phyloP scores from a whole-genome alignment of 2,888 invertebrate genomes.

The Troides aeacus region DNA sequence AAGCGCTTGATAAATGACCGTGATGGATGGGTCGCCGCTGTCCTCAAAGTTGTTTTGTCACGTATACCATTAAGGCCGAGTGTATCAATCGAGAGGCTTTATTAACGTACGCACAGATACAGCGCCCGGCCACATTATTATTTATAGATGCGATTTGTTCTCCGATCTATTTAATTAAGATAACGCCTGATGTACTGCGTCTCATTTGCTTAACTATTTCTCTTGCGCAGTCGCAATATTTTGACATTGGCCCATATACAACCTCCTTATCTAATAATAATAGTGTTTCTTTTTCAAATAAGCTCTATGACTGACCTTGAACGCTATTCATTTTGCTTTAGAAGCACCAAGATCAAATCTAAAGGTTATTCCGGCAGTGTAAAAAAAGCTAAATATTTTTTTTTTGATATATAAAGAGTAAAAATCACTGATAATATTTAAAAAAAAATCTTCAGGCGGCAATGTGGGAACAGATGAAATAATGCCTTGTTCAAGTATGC shows the following conservation, averaged over 20 bases:
- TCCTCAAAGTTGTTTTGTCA: conserved; percentile 26
- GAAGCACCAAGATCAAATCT: too few relatives aligned
- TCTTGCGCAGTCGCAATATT: background rate
- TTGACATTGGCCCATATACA: background rate
- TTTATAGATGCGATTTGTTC: conserved; percentile 18
- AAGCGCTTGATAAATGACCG: conserved; percentile 19
- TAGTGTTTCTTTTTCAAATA: too few relatives aligned
- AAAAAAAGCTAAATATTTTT: too few relatives aligned
- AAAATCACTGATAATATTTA: too few relatives aligned
- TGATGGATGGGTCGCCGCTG: conserved; percentile 24
- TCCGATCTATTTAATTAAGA: conserved; percentile 18
- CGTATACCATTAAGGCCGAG: conserved; percentile 27
- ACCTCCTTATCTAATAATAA: too few relatives aligned
- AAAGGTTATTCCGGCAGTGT: too few relatives aligned
- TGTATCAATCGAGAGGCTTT: conserved; percentile 23
- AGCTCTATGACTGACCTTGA: too few relatives aligned
- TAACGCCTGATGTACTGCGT: background rate
- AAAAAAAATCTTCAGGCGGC: too few relatives aligned
- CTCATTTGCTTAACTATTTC: background rate
- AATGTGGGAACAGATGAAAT: too few relatives aligned
- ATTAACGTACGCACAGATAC: conserved; percentile 9
- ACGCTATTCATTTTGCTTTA: too few relatives aligned
- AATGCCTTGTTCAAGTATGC: too few relatives aligned
- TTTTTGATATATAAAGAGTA: too few relatives aligned
- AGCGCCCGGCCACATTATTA: conserved; percentile 2